Conservation (phyloP, 1,140 invertebrate species). For the Maniola jurtina region DNA sequence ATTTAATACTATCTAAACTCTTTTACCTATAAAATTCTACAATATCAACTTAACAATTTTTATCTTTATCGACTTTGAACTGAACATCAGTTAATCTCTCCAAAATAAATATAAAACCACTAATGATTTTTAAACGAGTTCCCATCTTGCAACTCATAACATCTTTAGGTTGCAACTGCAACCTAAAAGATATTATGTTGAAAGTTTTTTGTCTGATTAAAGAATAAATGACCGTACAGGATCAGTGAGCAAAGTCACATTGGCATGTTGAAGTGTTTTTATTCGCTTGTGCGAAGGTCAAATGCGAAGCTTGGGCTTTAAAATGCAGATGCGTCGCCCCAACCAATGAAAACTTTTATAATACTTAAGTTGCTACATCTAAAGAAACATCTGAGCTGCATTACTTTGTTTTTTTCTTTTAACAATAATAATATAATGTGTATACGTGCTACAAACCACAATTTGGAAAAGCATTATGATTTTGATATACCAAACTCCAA, state of each 20-base stretch:
- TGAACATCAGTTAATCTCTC: background rate
- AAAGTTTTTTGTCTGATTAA: background rate
- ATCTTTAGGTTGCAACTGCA: no score
- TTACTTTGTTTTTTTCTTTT: no score
- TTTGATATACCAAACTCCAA: no score
- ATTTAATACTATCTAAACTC: no score
- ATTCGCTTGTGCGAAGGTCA: slow-evolving; percentile 24
- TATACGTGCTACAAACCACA: no score
- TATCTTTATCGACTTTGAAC: background rate
- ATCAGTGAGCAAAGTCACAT: slow-evolving; percentile 37
- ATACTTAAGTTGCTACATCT: background rate
- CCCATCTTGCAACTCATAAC: background rate
- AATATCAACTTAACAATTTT: no score
- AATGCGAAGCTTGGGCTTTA: slow-evolving; percentile 10
- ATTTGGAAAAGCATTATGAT: no score
- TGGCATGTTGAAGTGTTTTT: slow-evolving; percentile 25
- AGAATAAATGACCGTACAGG: background rate
- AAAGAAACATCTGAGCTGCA: background rate
- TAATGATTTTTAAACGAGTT: background rate
- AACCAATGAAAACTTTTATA: slow-evolving; percentile 6
- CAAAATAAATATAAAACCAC: background rate
- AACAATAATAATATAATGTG: no score
- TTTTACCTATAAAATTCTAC: no score
- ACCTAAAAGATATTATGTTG: background rate
- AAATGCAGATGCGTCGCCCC: slow-evolving; percentile 7